Evolutionary conservation across 1,140 invertebrate species (phyloP), one percentile per base, ranked within the genome.

Genomic region (Trichomalopsis sarcophagae): DNA sequence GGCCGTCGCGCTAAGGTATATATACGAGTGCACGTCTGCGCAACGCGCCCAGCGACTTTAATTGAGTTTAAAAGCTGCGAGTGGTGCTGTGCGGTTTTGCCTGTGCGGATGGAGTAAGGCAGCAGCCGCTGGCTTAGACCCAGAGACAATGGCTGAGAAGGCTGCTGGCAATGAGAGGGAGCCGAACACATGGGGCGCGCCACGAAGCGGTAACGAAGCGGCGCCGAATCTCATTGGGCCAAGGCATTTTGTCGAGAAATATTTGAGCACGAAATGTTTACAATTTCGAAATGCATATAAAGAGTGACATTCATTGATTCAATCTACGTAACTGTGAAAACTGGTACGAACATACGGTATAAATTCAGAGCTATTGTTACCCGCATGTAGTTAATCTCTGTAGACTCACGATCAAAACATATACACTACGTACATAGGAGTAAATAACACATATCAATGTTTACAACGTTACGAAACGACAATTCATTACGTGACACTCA

Each of bases 1-100:
- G 55, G 55, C 55, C 55, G 17, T 62, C 6, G 55, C 55, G 21
- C 55, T 21, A 5, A 62, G 55, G 4, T 62, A 62, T 62, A 62
- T 9, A 62, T 14, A 62, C 14, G 77, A 50, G 84, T 75, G 87
- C 85, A 88, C 77, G 86, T 87, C 75, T 78, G 79, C 73, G 79
- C 77, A 81, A 86, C 85, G 73, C 79, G 74, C 76, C 75, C 78
- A 87, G 84, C 85, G 85, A 87, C 87, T 89, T 88, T 87, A 87
- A 84, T 84, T 80, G 86, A 87, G 87, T 89, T 88, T 87, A 88
- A 89, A 87, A 88, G 85, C 87, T 84, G 84, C 62, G 40, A 17
- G n/a, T 27, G 50, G 77, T 44, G 6, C 68, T 14, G 17, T 81
- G 79, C 36, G 79, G 79, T 81, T 81, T 80, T 2, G 79, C 33